Percentiles rank a stretch among this genome's conserved stretches.
phyloP scores from a whole-genome alignment of 1,140 invertebrate genomes.

The Zaprionus ornatus region DNA sequence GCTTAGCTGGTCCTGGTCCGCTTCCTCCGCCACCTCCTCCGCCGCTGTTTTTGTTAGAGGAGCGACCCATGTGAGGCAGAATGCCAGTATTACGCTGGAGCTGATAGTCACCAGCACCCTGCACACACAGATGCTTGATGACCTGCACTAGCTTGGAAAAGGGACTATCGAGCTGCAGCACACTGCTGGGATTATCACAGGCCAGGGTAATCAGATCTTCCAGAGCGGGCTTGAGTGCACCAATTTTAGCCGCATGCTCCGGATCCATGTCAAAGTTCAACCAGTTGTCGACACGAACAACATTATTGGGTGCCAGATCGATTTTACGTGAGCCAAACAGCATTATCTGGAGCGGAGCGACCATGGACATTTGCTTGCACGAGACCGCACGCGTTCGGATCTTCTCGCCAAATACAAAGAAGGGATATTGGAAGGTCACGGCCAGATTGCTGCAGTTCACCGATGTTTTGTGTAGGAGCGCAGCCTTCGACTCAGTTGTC shows the following conservation, averaged over 20 bases:
- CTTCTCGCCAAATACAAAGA: slow-evolving; percentile 99
- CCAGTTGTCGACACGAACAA: slow-evolving; percentile 95
- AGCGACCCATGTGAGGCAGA: slow-evolving; percentile 82
- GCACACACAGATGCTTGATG: slow-evolving; percentile 88
- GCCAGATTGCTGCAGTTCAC: slow-evolving; percentile 96
- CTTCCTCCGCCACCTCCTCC: slow-evolving; percentile 37
- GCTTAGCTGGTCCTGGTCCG: slow-evolving; percentile 35
- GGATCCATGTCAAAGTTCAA: slow-evolving; percentile 95
- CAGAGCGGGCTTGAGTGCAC: slow-evolving; percentile 93
- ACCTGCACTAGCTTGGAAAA: slow-evolving; percentile 87
- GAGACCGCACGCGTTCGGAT: slow-evolving; percentile 97
- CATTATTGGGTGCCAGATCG: slow-evolving; percentile 88
- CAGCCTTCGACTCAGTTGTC: slow-evolving; percentile 97
- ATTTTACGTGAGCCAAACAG: slow-evolving; percentile 96
- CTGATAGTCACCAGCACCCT: slow-evolving; percentile 89
- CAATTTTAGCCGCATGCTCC: slow-evolving; percentile 90
- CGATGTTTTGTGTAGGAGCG: slow-evolving; percentile 97
- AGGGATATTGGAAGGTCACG: slow-evolving; percentile 95
- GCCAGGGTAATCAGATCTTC: slow-evolving; percentile 93
- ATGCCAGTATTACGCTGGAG: slow-evolving; percentile 85
- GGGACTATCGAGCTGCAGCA: slow-evolving; percentile 85
- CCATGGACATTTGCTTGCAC: slow-evolving; percentile 99
- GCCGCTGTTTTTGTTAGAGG: neutral
- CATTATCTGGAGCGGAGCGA: slow-evolving; percentile 96
- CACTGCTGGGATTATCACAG: slow-evolving; percentile 90